phyloP scores from a whole-genome alignment of 1,140 invertebrate species.

The Potamilus streckersoni region DNA sequence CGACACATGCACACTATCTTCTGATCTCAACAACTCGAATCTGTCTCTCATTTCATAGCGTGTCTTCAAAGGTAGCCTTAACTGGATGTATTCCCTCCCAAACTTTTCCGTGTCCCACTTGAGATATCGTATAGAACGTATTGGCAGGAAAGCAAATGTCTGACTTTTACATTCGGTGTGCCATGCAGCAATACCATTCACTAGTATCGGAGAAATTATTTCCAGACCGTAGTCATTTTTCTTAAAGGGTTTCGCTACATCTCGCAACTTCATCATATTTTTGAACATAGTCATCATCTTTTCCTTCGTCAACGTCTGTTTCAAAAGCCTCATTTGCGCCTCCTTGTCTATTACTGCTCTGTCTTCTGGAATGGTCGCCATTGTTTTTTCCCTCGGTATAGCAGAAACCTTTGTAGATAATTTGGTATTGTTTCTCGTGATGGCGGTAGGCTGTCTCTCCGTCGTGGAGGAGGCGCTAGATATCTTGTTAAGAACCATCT shows the following conservation, averaged over 20 bases:
- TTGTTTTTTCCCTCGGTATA: too few species aligned
- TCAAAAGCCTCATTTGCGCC: too few species aligned
- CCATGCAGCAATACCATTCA: constrained; percentile 22
- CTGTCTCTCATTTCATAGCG: constrained; percentile 2
- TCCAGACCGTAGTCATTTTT: constrained; percentile 23
- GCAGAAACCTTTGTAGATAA: too few species aligned
- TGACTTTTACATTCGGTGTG: constrained; percentile 14
- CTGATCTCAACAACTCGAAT: constrained; percentile 16
- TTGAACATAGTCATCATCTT: constrained; percentile 21
- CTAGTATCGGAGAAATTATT: constrained; percentile 18
- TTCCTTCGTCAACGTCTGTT: constrained; percentile 7
- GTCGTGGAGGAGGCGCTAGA: too few species aligned
- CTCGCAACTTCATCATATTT: constrained; percentile 19
- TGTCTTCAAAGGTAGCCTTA: constrained; percentile 15
- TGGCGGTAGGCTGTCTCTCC: too few species aligned
- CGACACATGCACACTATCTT: constrained; percentile 22
- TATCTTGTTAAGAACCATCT: too few species aligned
- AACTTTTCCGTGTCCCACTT: constrained; percentile 21
- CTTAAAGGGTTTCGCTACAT: constrained; percentile 23
- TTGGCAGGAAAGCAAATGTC: constrained; percentile 16
- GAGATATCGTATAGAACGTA: constrained; percentile 21
- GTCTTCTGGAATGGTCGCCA: too few species aligned
- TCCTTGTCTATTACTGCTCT: too few species aligned
- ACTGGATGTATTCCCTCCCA: constrained; percentile 19
- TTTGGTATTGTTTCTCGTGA: too few species aligned